Conservation (phyloP, 2,113 vertebrate genomes). For the Agapornis roseicollis region DNA sequence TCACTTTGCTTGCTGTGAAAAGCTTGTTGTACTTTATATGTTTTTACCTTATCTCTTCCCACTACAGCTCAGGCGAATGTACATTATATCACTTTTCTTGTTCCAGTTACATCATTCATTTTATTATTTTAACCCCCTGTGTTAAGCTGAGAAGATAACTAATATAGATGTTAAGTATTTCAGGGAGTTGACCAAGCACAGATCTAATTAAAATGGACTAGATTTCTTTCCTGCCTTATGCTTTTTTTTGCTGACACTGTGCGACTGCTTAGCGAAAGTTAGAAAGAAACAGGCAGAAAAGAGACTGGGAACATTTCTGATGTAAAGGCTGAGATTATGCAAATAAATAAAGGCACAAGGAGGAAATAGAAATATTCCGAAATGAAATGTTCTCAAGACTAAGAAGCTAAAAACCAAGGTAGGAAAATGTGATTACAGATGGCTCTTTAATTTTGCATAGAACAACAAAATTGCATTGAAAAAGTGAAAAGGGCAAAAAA, state of each 20-base stretch:
- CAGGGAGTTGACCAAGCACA: constrained; percentile 12
- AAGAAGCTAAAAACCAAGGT: not conserved
- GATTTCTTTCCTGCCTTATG: constrained; percentile 12
- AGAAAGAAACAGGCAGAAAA: constrained; percentile 27
- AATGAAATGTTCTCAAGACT: not conserved
- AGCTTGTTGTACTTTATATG: not conserved
- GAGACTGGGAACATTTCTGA: not conserved
- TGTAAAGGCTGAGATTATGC: not conserved
- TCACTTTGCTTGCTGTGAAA: constrained; percentile 3
- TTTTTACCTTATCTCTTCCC: constrained; percentile 49
- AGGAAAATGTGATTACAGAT: not conserved
- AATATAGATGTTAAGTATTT: constrained; percentile 41
- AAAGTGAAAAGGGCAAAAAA: not conserved
- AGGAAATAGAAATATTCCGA: not conserved
- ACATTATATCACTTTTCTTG: constrained; percentile 12
- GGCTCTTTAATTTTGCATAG: not conserved
- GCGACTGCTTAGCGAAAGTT: constrained; percentile 29
- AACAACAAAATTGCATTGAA: not conserved
- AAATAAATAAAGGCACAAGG: not conserved
- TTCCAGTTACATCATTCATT: constrained; percentile 17
- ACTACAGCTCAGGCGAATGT: not conserved
- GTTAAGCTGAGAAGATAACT: constrained; percentile 58
- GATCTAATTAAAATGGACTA: constrained; percentile 37
- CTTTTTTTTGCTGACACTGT: constrained; percentile 34
- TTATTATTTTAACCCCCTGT: constrained; percentile 31